Conservation (phyloP, 2,888 invertebrate species). For the Listrodromus nycthemerus region DNA sequence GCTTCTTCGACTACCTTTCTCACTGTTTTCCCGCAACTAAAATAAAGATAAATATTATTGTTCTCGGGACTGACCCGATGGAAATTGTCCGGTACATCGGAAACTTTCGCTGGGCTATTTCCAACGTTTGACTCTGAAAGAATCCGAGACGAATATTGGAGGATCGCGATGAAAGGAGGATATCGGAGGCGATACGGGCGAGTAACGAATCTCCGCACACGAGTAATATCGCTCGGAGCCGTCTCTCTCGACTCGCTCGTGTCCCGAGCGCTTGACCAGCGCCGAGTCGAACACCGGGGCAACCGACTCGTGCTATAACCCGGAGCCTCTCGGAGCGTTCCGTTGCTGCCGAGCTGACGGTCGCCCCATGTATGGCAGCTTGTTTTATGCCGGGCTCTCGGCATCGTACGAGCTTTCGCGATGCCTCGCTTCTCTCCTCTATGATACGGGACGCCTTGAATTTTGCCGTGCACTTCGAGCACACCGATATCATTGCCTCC, state of each 20-base stretch:
- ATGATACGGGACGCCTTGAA: slow-evolving; percentile 6
- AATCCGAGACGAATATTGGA: background rate
- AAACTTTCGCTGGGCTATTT: no score
- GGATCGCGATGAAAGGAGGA: background rate
- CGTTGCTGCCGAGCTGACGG: slow-evolving; percentile 77
- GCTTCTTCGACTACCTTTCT: slow-evolving; percentile 49
- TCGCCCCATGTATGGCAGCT: slow-evolving; percentile 84
- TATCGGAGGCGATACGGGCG: slow-evolving; percentile 27
- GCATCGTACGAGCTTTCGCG: slow-evolving; percentile 6
- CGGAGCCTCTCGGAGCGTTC: slow-evolving; percentile 72
- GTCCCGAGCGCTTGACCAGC: slow-evolving; percentile 45
- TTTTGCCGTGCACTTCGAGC: slow-evolving; percentile 11
- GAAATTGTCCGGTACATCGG: no score
- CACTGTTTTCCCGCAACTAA: background rate
- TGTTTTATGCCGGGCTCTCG: slow-evolving; percentile 81
- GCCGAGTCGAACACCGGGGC: slow-evolving; percentile 73
- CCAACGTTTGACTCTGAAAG: no score
- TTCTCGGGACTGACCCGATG: no score
- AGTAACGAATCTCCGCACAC: slow-evolving; percentile 37
- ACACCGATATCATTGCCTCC: background rate
- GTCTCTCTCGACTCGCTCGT: slow-evolving; percentile 19
- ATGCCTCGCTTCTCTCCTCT: slow-evolving; percentile 24
- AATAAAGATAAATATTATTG: background rate
- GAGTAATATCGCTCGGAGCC: slow-evolving; percentile 52
- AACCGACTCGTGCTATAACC: slow-evolving; percentile 78